A percentile compares a stretch with the other conserved stretches of the same genome.
phyloP scores from a whole-genome alignment of 2,888 invertebrate species.

The Diachrysia chrysitis region DNA sequence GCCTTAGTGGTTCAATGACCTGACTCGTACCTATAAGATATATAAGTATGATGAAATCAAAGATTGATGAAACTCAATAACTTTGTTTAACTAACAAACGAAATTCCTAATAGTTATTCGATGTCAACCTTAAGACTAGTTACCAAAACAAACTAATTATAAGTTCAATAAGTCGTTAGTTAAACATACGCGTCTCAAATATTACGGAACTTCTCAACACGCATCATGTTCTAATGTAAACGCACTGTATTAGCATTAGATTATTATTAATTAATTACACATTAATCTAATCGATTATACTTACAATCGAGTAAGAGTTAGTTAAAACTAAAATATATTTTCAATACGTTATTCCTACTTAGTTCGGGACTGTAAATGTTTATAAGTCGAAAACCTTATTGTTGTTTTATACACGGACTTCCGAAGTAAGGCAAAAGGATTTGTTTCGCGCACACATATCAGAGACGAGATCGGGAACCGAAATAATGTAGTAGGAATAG shows the following conservation, averaged over 20 bases:
- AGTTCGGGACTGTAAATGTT: too few relatives aligned
- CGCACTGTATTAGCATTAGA: not conserved
- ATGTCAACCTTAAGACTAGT: not conserved
- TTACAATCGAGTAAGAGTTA: too few relatives aligned
- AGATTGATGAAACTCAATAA: not conserved
- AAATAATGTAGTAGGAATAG: too few relatives aligned
- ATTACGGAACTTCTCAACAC: not conserved
- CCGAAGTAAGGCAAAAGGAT: too few relatives aligned
- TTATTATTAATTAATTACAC: not conserved
- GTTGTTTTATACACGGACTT: too few relatives aligned
- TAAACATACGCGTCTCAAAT: not conserved
- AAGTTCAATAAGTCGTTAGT: not conserved
- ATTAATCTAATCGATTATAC: not conserved
- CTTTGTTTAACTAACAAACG: not conserved
- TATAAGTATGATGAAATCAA: not conserved
- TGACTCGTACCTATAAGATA: not conserved
- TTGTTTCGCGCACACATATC: too few relatives aligned
- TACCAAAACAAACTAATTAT: conserved; percentile 2
- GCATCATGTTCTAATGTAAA: not conserved
- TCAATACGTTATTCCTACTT: too few relatives aligned
- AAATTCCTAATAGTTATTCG: not conserved
- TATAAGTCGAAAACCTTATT: too few relatives aligned
- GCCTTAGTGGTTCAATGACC: not conserved
- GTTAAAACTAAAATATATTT: too few relatives aligned
- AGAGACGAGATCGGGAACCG: too few relatives aligned